Base-by-base conservation (phyloP, 2,888 invertebrate genomes). In the Portevinia maculata region DNA sequence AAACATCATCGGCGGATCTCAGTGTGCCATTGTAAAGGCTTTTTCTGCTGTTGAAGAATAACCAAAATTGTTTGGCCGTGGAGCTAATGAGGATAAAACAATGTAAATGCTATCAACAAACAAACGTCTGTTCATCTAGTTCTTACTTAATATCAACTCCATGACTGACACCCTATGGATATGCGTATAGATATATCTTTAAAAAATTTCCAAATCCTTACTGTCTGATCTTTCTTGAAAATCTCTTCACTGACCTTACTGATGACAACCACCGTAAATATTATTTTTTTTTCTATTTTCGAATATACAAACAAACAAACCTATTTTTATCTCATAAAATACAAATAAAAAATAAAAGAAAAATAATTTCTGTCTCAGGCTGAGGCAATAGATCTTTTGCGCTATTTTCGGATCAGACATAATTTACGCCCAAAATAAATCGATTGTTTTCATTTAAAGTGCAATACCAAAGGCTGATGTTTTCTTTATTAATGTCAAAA, bases 401-500 rank as follows among this genome's bases (percentile, higher is more conserved):
- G 37, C 39, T 62, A 64, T 62, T 59, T 50, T 37, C 55, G 30
- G 57, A 64, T 44, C 34, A 52, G 73, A 60, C 39, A 70, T 6
- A 7, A n/a, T n/a, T n/a, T 32, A 59, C 34, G 55, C 73, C 53
- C 55, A 73, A 65, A 79, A 79, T 73, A 79, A 67, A 73, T 73
- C 73, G 73, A 79, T 79, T 79, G 73, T 67, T 60, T 74, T 44
- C 57, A 46, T 60, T 62, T 46, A 21, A 44, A 69, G 57, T 74
- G 67, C 71, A 73, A 8, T 30, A n/a, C 39, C 17, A 57, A 28
- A 44, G 46, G 11, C 64, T 65, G 52, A 62, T 55, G 62, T 55
- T 55, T 53, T 48, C 60, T 60, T 73, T 60, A 52, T 67, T 65
- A 64, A 74, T 74, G 79, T 74, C 79, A 69, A 69, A 69, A 74